Evolutionary conservation across 2,888 invertebrate genomes (phyloP).

Genomic region (Apocheima hispidaria): DNA sequence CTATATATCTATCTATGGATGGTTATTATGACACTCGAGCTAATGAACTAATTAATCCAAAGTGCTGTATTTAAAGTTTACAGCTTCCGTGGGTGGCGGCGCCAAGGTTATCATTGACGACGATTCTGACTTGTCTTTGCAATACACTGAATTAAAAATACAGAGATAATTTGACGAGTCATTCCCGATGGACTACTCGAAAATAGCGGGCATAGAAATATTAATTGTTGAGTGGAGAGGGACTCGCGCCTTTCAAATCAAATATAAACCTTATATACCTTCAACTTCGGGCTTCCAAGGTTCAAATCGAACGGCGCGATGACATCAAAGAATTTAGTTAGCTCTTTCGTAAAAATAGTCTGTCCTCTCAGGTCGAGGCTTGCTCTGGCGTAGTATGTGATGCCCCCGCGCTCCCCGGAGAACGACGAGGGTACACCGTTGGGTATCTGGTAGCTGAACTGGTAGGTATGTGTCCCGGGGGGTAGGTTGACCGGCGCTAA

Average conservation of each 20-base stretch:
- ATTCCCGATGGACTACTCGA: too few species aligned
- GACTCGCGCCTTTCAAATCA: too few species aligned
- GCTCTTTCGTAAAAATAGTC: conserved; percentile 42
- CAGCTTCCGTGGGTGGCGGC: not conserved
- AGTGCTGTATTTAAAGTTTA: not conserved
- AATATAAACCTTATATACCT: too few species aligned
- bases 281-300: conserved; percentile 51
- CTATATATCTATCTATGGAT: too few species aligned
- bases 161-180: too few species aligned
- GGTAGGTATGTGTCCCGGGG: conserved; percentile 56
- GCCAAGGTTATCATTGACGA: not conserved
- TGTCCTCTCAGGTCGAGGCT: conserved; percentile 53
- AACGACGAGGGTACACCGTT: conserved; percentile 63
- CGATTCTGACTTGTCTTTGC: too few species aligned
- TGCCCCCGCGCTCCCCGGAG: conserved; percentile 54
- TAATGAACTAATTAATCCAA: not conserved
- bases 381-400: conserved; percentile 58
- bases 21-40: not conserved
- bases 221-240: too few species aligned
- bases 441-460: conserved; percentile 67
- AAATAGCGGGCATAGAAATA: too few species aligned
- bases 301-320: conserved; percentile 68
- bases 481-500: conserved; percentile 43
- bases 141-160: not conserved
- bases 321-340: conserved; percentile 57